A percentile compares a stretch with the other conserved stretches of the same genome.
Evolutionary conservation across 2,888 invertebrate species (phyloP).

Genomic region (Deroplatys truncata): DNA sequence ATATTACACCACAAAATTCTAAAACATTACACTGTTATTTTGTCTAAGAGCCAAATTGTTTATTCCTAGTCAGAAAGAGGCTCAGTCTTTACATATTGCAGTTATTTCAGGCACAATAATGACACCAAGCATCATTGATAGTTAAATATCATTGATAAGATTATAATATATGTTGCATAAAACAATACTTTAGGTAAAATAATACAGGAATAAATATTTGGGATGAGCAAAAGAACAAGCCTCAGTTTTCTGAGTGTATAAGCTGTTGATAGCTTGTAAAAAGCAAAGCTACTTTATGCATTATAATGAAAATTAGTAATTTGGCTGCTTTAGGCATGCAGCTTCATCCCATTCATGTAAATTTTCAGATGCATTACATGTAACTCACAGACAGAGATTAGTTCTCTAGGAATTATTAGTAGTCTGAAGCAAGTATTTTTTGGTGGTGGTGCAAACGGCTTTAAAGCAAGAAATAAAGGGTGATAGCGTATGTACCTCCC

Average conservation of each 20-base stretch:
- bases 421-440: neutral
- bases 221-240: neutral
- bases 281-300: neutral
- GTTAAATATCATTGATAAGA: too few relatives aligned
- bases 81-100: neutral
- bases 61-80: neutral
- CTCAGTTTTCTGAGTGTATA: neutral
- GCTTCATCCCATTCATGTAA: neutral
- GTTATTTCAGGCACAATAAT: too few relatives aligned
- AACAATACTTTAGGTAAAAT: neutral
- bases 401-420: neutral
- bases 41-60: neutral
- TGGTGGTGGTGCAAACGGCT: neutral
- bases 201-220: neutral
- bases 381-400: neutral
- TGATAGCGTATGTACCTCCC: slow-evolving; percentile 2
- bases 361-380: neutral
- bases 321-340: neutral
- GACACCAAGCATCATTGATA: too few relatives aligned
- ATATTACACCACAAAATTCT: neutral
- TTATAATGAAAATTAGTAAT: too few relatives aligned
- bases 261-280: neutral
- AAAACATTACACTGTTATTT: neutral
- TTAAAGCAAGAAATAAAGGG: neutral
- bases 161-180: neutral